These are phyloP conservation scores for Malacosoma neustria DNA, from an alignment of 2,888 invertebrate species.

Conservation along the genomic window DNA sequence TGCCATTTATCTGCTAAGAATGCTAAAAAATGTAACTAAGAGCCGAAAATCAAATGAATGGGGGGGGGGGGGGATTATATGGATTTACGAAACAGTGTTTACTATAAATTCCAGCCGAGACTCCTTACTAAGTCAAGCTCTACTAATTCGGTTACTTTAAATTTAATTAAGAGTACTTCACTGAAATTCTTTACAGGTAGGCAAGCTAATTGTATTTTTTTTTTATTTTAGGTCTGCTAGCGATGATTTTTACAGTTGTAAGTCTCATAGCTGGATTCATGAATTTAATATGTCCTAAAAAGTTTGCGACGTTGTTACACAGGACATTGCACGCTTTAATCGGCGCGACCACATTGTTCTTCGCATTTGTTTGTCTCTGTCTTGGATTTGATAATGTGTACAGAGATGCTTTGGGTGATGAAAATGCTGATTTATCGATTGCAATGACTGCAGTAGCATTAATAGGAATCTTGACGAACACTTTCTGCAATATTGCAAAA, in stretches of 20 bases:
- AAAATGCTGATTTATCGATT: conserved; percentile 27
- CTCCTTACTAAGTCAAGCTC: too few species aligned
- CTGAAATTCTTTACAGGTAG: too few species aligned
- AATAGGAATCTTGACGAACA: conserved; percentile 24
- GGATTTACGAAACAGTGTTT: too few species aligned
- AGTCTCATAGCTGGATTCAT: conserved; percentile 36
- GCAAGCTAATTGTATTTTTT: too few species aligned
- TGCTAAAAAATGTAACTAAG: too few species aligned
- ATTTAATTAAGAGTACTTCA: too few species aligned
- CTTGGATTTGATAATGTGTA: conserved; percentile 24
- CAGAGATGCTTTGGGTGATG: conserved; percentile 11
- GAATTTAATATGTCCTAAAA: conserved; percentile 20
- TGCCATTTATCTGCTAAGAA: too few species aligned
- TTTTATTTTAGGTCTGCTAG: conserved; percentile 37
- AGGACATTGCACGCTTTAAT: conserved; percentile 25
- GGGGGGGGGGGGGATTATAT: too few species aligned
- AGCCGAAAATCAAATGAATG: too few species aligned
- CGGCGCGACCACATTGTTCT: conserved; percentile 24
- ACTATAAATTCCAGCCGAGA: too few species aligned
- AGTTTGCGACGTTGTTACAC: conserved; percentile 11
- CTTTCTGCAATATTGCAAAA: conserved; percentile 15
- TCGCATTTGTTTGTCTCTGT: conserved; percentile 31
- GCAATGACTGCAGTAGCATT: conserved; percentile 28
- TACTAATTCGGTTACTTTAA: too few species aligned
- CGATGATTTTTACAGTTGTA: conserved; percentile 31